Base-by-base conservation (phyloP, 2,797 vertebrate species). In the Platyrinchus mystaceus region DNA sequence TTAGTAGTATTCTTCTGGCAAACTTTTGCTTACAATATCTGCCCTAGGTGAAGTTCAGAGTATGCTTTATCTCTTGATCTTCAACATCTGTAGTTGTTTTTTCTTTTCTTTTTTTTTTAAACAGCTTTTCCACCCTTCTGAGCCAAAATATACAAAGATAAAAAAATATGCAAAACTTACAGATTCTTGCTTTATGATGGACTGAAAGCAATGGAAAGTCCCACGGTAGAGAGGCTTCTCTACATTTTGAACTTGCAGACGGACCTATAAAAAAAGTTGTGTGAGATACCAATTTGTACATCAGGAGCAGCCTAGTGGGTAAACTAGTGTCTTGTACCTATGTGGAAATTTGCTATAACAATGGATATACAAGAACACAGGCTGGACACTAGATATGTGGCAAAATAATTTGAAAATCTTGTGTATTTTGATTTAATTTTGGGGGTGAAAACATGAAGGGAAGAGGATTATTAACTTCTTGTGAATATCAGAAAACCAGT, bases 151-250 rank as follows among this genome's bases (percentile, higher is more conserved):
- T 0, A 76, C 3, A 21, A 68, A 75, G 44, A 49, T 19, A 8
- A 37, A 8, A 56, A 71, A 15, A 68, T 2, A n/a, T 0, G 24
- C 19, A 69, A 66, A 85, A 99, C 99, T 97, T 97, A 99, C 99
- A 53, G 99, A 98, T 97, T 99, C 99, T 93, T 99, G 99, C 28
- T 97, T 98, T 95, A 99, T 94, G 95, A 99, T 99, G 81, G 99
- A 98, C 97, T 99, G 98, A 97, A 99, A 99, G 95, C 99, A 99
- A 97, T 99, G 99, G 71, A 97, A 85, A 14, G 99, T 99, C 82
- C 99, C 99, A 12, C 98, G 98, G 95, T 99, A 99, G 71, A 99
- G 98, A 47, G 99, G 99, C 96, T 98, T 99, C 79, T 99, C 98
- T n/a, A 97, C 85, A 94, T 94, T 98, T 98, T 99, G 99, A 70